Base-by-base conservation (phyloP, 2,797 vertebrate species). In the Tarsius wallacei region DNA sequence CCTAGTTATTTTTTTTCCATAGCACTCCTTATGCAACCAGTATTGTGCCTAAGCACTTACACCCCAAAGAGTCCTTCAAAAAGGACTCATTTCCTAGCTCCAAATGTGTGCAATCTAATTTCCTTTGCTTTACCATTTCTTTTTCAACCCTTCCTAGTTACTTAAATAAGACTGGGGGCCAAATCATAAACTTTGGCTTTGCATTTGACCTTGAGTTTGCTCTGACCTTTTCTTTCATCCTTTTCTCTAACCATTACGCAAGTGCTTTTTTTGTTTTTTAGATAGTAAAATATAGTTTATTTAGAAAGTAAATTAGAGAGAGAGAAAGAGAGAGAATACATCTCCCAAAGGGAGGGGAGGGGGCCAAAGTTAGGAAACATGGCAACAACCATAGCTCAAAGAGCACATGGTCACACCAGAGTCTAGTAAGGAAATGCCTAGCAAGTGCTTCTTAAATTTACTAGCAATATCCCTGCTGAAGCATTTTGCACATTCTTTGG, bases 201-300 rank as follows among this genome's bases (percentile, higher is more conserved):
- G 59, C 49, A 12, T 82, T 94, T 96, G 53, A 86, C 31, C 24
- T 90, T 31, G 6, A 73, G 15, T 89, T 93, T 95, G 24, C 51
- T 93, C 10, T 14, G 9, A 5, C 78, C 12, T 42, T 59, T 33
- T 78, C 59, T 92, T 93, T 82, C 10, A 24, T 87, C 4, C 6
- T 91, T 87, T 89, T 11, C 55, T 96, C 59, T 97, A 73, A 21
- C 16, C 8, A 78, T 77, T 10, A 87, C 91, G 33, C 68, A 93
- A 95, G 5, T 26, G 1, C 26, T 93, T 96, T 71, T 78, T 66
- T 42, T 42, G 42, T 42, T 42, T 42, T 42, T 42, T 42, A 42
- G 42, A 42, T 42, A 42, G 42, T 4, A 42, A 42, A 42, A 42
- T 42, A 42, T 42, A 42, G 42, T 42, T 42, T 42, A 42, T 42